Evolutionary conservation across 2,797 vertebrate genomes (phyloP).

Genomic region (Brachyrhaphis roseni): DNA sequence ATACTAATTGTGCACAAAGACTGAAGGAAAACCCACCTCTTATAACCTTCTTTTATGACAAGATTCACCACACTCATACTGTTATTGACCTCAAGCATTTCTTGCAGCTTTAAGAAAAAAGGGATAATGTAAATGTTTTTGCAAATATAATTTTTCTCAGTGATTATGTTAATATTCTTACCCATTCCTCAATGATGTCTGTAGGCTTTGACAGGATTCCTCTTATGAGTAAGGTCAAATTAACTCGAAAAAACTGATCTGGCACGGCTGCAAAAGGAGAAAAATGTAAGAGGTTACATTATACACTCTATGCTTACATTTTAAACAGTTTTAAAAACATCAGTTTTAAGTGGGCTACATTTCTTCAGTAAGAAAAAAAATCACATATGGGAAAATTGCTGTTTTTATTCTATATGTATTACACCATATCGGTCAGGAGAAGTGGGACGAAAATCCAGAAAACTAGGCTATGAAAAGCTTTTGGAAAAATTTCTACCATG

Average conservation of each 20-base stretch:
- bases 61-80: conserved; percentile 59
- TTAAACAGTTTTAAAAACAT: background rate
- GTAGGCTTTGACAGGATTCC: conserved; percentile 33
- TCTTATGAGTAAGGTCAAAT: conserved; percentile 43
- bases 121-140: background rate
- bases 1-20: background rate
- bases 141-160: background rate
- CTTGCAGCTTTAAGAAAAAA: conserved; percentile 52
- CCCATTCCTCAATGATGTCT: conserved; percentile 56
- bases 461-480: background rate
- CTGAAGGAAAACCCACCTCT: conserved; percentile 40
- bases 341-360: background rate
- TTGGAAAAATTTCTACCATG: background rate
- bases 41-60: conserved; percentile 1
- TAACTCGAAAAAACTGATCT: conserved; percentile 64
- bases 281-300: background rate
- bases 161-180: conserved; percentile 32
- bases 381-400: background rate
- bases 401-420: background rate
- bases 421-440: background rate
- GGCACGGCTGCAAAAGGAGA: conserved; percentile 28
- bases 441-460: background rate
- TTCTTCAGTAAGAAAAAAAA: background rate
- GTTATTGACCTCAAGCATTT: conserved; percentile 39
- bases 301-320: background rate